Evolutionary conservation across 1,140 invertebrate genomes (phyloP), one percentile per base, ranked within the genome.

Genomic region (Antheraea pernyi): DNA sequence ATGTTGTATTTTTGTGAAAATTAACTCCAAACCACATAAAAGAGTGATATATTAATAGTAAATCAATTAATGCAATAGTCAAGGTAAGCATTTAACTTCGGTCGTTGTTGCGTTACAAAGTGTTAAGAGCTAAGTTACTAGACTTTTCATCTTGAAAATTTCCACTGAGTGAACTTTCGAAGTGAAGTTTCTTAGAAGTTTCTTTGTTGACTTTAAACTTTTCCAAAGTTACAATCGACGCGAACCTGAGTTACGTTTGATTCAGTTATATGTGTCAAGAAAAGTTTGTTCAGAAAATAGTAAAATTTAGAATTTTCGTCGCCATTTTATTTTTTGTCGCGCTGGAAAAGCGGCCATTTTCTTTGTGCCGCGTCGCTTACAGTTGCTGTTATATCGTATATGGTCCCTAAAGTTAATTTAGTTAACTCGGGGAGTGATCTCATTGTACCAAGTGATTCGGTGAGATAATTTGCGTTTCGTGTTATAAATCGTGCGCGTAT

Each of bases 291-390:
- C 84, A 85, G 88, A 84, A 92, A 91, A 91, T 91, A 90, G 88
- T 91, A 87, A 90, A 90, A 92, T 84, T 93, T 92, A 86, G 91
- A 91, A 92, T 93, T 93, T 92, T 93, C 91, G 91, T 92, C 91
- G 91, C 91, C 91, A 93, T 93, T 93, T 93, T 93, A 93, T 91
- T 91, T 92, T 92, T 93, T 93, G 91, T 92, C 91, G 91, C 83
- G 90, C 88, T 92, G 92, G 92, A 93, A 93, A 93, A 93, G 92
- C 92, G 92, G 92, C 92, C 92, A 93, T 93, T 93, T 93, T 93
- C 92, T 93, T 91, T 91, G 86, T 93, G 92, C 92, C 92, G 92
- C 92, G 92, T 93, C 91, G 92, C 86, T 91, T 89, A 85, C 87
- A 79, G 83, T 79, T 85, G 46, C 46, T 53, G 46, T 53, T 53